Conservation (phyloP, 2,888 invertebrate genomes). For the Leucania comma region DNA sequence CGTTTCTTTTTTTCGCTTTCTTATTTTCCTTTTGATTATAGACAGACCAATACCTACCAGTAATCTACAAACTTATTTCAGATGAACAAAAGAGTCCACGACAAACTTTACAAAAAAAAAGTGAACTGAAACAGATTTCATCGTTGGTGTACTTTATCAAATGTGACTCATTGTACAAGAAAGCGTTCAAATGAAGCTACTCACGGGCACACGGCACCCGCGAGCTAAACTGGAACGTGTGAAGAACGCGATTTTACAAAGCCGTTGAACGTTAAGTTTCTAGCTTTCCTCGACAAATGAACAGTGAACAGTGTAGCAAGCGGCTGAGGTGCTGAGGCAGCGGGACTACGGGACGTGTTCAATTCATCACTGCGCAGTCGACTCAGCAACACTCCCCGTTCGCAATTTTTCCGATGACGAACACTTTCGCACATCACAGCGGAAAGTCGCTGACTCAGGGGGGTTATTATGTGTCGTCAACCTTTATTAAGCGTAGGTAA, state of each 20-base stretch:
- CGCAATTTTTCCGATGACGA: slow-evolving; percentile 81
- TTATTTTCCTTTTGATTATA: slow-evolving; percentile 4
- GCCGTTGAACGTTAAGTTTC: slow-evolving; percentile 62
- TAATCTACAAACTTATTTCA: neutral
- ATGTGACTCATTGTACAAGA: slow-evolving; percentile 19
- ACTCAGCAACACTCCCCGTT: slow-evolving; percentile 68
- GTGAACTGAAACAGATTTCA: slow-evolving; percentile 2
- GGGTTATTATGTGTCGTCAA: slow-evolving; percentile 67
- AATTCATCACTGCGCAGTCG: slow-evolving; percentile 69
- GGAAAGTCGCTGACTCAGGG: slow-evolving; percentile 70
- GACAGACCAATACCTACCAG: neutral
- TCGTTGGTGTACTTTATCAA: slow-evolving; percentile 5
- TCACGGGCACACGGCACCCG: slow-evolving; percentile 13
- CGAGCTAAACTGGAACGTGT: slow-evolving; percentile 54
- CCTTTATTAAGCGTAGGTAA: slow-evolving; percentile 59
- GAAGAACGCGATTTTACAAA: slow-evolving; percentile 58
- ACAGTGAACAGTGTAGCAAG: slow-evolving; percentile 60
- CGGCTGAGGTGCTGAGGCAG: slow-evolving; percentile 47
- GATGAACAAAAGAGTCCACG: neutral
- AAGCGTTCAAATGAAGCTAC: slow-evolving; percentile 30
- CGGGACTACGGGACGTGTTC: slow-evolving; percentile 64
- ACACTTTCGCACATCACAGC: slow-evolving; percentile 73
- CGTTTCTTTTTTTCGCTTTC: neutral
- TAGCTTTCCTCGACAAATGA: slow-evolving; percentile 65
- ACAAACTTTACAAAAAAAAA: slow-evolving; percentile 10